Evolutionary conservation across 2,888 invertebrate species (phyloP).

Genomic region (Didymodactylos carnosus): DNA sequence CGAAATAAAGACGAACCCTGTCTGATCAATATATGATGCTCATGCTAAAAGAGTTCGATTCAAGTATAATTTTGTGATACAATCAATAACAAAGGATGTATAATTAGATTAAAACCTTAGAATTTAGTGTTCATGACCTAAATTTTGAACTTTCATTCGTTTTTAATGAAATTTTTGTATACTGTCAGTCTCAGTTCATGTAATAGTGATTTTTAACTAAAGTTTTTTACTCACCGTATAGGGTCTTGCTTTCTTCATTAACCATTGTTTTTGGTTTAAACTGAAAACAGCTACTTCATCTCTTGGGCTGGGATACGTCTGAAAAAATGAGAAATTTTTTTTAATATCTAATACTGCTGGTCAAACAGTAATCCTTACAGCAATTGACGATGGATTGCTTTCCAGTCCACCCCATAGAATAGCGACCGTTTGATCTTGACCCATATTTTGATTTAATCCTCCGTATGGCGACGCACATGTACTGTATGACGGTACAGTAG

Average conservation of each 20-base stretch:
- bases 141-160: too few species aligned
- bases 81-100: too few species aligned
- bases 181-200: too few species aligned
- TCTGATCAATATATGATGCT: too few species aligned
- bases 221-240: not conserved
- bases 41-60: too few species aligned
- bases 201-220: too few species aligned
- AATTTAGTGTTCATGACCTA: too few species aligned
- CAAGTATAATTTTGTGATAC: too few species aligned
- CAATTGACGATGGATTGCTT: not conserved
- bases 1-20: too few species aligned
- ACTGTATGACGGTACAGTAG: not conserved
- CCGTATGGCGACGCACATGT: not conserved
- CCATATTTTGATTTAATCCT: not conserved
- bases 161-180: too few species aligned
- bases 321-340: not conserved
- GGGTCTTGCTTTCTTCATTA: not conserved
- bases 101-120: too few species aligned
- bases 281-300: not conserved
- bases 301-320: not conserved
- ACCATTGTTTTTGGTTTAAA: not conserved
- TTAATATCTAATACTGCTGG: not conserved
- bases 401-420: not conserved
- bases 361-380: not conserved
- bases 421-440: not conserved